Evolutionary conservation across 1,140 invertebrate species (phyloP).

Genomic region (Lordiphosa collinella): DNA sequence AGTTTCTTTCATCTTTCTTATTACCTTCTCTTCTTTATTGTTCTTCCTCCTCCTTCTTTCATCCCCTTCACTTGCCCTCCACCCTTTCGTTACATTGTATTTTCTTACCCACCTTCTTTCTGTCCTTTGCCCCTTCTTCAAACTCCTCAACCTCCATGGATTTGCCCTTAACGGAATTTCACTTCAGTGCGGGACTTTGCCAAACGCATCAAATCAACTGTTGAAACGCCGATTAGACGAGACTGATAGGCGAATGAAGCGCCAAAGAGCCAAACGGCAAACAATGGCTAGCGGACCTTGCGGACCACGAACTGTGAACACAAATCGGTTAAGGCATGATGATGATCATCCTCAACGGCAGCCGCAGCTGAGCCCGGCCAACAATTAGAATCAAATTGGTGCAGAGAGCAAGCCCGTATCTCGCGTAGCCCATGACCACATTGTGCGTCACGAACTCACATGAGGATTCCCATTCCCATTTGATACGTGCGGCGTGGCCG

Average conservation of each 20-base stretch:
- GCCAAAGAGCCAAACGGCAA: constrained; percentile 26
- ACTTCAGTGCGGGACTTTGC: background rate
- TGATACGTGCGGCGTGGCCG: constrained; percentile 64
- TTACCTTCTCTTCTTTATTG: no score
- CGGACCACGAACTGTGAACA: constrained; percentile 15
- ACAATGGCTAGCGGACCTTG: background rate
- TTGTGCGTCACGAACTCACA: constrained; percentile 66
- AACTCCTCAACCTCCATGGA: no score
- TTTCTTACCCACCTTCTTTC: no score
- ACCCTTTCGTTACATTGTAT: no score
- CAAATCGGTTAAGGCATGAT: constrained; percentile 34
- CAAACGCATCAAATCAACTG: constrained; percentile 9
- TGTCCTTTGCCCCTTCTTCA: no score
- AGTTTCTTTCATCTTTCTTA: no score
- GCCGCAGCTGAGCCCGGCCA: constrained; percentile 30
- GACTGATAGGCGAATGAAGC: constrained; percentile 33
- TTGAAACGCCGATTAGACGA: constrained; percentile 24
- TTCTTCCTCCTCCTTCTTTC: no score
- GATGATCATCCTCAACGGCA: background rate
- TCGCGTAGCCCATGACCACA: constrained; percentile 41
- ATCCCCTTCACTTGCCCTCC: no score
- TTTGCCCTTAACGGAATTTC: no score
- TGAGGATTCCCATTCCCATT: constrained; percentile 36
- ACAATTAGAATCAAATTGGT: constrained; percentile 78
- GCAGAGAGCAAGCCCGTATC: constrained; percentile 4